Conservation (phyloP, 2,113 vertebrate genomes). For the Recurvirostra avosetta region DNA sequence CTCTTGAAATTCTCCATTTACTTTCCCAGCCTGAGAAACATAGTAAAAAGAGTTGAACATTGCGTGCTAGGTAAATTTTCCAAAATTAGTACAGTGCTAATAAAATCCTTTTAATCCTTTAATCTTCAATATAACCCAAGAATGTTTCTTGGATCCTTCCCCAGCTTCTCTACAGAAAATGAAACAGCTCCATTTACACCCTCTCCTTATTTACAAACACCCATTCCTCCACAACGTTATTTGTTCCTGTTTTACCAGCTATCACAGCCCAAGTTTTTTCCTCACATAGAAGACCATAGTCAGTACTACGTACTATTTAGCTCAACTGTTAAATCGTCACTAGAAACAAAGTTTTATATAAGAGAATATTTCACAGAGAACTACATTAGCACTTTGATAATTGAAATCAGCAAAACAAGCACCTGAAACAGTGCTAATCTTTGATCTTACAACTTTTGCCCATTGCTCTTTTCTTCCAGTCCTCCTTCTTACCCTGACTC, state of each 20-base stretch:
- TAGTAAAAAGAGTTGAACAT: background rate
- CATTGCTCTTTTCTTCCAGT: background rate
- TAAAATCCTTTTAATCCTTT: background rate
- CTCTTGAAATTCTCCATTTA: background rate
- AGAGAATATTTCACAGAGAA: background rate
- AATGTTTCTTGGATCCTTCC: background rate
- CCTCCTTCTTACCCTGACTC: background rate
- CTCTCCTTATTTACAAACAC: background rate
- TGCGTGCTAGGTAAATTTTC: background rate
- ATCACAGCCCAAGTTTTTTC: background rate
- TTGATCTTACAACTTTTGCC: background rate
- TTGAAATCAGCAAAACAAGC: background rate
- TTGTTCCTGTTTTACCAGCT: background rate
- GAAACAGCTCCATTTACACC: background rate
- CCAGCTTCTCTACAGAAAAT: background rate
- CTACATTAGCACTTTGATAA: background rate
- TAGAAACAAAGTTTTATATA: background rate
- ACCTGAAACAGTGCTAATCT: background rate
- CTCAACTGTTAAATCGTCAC: background rate
- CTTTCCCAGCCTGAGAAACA: background rate
- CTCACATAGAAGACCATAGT: background rate
- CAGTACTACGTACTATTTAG: background rate
- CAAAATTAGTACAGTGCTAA: background rate
- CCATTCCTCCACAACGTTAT: background rate
- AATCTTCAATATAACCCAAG: background rate